Evolutionary conservation across 2,888 invertebrate species (phyloP), one percentile per base, ranked within the genome.

Genomic region (Keiferia lycopersicella): DNA sequence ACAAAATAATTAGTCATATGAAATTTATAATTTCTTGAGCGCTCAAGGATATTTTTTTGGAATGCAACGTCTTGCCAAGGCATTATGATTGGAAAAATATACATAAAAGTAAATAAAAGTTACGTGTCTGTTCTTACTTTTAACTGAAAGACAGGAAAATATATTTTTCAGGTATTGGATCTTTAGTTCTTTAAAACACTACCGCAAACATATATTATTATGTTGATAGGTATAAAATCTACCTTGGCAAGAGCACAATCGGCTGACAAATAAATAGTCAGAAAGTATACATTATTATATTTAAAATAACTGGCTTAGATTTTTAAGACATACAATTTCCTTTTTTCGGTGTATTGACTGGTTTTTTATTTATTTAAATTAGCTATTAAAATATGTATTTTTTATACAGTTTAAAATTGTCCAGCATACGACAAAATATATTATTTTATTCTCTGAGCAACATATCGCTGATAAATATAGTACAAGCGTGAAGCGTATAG

Each of bases 341-440:
- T 63, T 61, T 39, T 61, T n/a, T 68, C 66, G 69, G 70, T 68
- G 62, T 67, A 65, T 68, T 62, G 62, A 68, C 68, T 64, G 69
- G 69, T 68, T 70, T 69, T 50, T 51, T 68, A 65, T 72, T 67
- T 68, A 68, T 64, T 69, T 18, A n/a, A 69, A 68, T 74, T 73
- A 73, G 74, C 74, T 73, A 74, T 76, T 74, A 30, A 39, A 26
- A 39, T 16, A 34, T 26, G 58, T 59, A 67, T 69, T 71, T 68
- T 70, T 69, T 50, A 10, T 14, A 22, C 20, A 51, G 51, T 22
- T 51, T 22, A 22, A 51, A 12, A 22, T 20, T 18, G 20, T 51
- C 22, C 12, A 20, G 12, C 51, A 20, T 51, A 51, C 51, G 51
- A 22, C 51, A 51, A 10, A 20, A 22, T 22, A 20, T 51, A 22